Conservation (phyloP, 2,888 invertebrate genomes). For the Leucophenga montana region DNA sequence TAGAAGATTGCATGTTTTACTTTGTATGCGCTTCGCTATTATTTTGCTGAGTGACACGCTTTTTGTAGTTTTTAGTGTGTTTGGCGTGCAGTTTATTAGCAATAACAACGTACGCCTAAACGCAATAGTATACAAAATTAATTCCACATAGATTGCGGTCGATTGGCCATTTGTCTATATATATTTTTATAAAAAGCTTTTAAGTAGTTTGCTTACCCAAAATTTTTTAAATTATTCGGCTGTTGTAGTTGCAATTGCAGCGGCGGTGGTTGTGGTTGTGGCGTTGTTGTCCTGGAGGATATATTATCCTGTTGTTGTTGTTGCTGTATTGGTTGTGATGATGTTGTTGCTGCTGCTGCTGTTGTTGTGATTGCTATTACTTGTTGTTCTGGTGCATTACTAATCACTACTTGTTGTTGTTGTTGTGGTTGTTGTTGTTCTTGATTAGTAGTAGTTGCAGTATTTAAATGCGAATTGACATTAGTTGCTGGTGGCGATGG, state of each 20-base stretch:
- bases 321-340: conserved; percentile 42
- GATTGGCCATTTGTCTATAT: no score
- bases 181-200: no score
- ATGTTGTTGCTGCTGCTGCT: conserved; percentile 44
- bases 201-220: conserved; percentile 14
- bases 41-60: no score
- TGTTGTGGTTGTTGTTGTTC: conserved; percentile 46
- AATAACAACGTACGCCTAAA: no score
- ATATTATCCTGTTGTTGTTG: conserved; percentile 34
- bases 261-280: conserved; percentile 1
- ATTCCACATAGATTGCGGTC: no score
- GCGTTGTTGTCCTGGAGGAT: no score
- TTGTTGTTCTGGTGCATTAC: not conserved
- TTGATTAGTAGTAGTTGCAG: no score
- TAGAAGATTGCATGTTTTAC: no score
- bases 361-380: conserved; percentile 22
- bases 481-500: conserved; percentile 33
- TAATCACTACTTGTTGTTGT: conserved; percentile 16
- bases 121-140: no score
- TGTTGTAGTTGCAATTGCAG: conserved; percentile 14
- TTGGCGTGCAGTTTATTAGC: no score
- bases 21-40: no score
- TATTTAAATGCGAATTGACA: conserved; percentile 50
- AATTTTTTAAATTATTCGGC: conserved; percentile 23
- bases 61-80: no score